phyloP scores from a whole-genome alignment of 2,888 invertebrate genomes.

The Tetragnatha montana region DNA sequence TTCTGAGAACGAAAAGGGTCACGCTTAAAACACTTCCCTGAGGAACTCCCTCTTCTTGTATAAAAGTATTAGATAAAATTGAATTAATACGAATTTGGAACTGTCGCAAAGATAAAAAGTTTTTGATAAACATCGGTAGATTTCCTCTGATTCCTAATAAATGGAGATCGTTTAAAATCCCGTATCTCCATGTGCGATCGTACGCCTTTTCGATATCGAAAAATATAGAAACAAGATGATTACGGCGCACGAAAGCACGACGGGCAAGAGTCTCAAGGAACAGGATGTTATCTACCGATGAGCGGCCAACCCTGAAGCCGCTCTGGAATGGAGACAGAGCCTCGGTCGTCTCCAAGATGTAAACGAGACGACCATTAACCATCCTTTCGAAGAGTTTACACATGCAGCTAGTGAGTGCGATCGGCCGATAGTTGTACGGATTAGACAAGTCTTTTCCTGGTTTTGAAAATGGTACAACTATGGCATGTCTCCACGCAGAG shows the following conservation, averaged over 20 bases:
- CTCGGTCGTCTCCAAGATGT: background rate
- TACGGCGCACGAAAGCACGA: background rate
- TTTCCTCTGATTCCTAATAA: background rate
- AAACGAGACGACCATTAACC: background rate
- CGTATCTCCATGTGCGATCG: too few species aligned
- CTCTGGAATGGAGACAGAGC: background rate
- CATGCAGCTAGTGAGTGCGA: background rate
- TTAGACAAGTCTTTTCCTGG: too few species aligned
- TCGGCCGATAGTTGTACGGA: too few species aligned
- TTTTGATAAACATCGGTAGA: slow-evolving; percentile 8
- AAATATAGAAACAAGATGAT: background rate
- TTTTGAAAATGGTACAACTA: too few species aligned
- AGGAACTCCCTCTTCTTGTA: slow-evolving; percentile 12
- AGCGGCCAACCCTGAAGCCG: background rate
- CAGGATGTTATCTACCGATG: background rate
- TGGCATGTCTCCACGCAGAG: too few species aligned
- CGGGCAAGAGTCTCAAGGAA: background rate
- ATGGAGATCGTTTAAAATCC: too few species aligned
- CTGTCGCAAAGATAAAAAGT: background rate
- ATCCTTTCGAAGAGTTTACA: background rate
- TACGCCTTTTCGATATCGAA: too few species aligned
- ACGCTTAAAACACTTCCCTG: slow-evolving; percentile 13
- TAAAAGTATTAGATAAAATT: background rate
- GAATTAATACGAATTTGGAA: background rate
- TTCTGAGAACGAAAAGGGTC: background rate